These are phyloP conservation scores for Microctonus aethiopoides DNA, from an alignment of 2,888 invertebrate species.

Conservation along the genomic window DNA sequence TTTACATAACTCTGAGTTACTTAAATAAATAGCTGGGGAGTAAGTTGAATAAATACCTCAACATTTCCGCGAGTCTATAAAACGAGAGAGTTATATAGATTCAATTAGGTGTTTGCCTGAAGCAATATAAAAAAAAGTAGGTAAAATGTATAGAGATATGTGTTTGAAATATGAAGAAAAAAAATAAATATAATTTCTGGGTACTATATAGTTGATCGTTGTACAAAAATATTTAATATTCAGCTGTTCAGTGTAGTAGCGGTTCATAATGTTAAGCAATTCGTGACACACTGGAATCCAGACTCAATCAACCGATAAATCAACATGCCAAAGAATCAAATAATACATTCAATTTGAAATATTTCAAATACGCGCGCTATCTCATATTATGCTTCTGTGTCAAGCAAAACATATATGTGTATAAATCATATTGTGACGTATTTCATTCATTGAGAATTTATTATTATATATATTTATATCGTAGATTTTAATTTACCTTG, in stretches of 20 bases:
- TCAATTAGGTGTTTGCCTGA: background rate
- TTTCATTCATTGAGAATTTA: background rate
- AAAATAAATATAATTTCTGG: background rate
- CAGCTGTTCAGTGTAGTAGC: background rate
- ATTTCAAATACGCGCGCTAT: background rate
- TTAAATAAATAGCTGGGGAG: background rate
- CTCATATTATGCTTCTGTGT: background rate
- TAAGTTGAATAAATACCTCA: background rate
- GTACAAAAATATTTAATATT: background rate
- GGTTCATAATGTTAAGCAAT: background rate
- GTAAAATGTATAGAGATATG: background rate
- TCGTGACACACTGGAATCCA: background rate
- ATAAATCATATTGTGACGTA: background rate
- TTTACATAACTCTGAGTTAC: background rate
- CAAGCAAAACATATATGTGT: background rate
- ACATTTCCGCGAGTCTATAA: background rate
- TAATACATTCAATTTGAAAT: background rate
- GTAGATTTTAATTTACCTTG: conserved; percentile 32
- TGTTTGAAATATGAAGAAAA: background rate
- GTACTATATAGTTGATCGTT: background rate
- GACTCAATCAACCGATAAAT: conserved; percentile 2
- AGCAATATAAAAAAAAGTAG: background rate
- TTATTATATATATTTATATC: background rate
- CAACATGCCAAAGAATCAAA: background rate
- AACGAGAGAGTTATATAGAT: background rate